Conservation (phyloP, 2,797 vertebrate genomes). For the Ctenosaura bakeri region DNA sequence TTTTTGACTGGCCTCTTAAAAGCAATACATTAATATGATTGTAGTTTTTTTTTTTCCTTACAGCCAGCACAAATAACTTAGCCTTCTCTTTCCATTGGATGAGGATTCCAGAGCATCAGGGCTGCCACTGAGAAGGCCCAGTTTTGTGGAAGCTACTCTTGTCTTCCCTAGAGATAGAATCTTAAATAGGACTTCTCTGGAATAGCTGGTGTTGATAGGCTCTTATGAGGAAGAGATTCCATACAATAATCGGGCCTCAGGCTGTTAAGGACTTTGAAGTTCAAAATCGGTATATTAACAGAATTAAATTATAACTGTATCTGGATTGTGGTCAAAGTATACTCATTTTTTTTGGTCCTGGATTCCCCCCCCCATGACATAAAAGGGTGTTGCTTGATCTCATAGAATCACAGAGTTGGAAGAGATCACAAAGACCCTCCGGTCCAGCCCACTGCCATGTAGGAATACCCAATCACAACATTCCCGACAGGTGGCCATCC, state of each 20-base stretch:
- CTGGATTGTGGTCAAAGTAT: neutral
- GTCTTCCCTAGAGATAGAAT: neutral
- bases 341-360: constrained; percentile 19
- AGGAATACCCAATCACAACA: too few relatives aligned
- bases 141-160: neutral
- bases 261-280: neutral
- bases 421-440: too few relatives aligned
- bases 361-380: too few relatives aligned
- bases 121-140: neutral
- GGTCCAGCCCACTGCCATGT: too few relatives aligned
- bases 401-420: neutral
- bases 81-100: neutral
- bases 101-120: too few relatives aligned
- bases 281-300: neutral
- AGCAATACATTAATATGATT: too few relatives aligned
- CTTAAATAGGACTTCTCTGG: neutral
- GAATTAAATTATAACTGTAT: neutral
- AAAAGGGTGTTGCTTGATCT: constrained; percentile 76
- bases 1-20: too few relatives aligned
- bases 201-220: neutral
- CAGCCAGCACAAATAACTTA: too few relatives aligned
- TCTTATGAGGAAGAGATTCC: too few relatives aligned
- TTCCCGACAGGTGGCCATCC: too few relatives aligned
- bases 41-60: too few relatives aligned
- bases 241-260: too few relatives aligned